A percentile compares a stretch with the other conserved stretches of the same genome.
These are phyloP conservation scores for Callyntrura sp. DNA, from an alignment of 2,888 invertebrate species.

Conservation along the genomic window DNA sequence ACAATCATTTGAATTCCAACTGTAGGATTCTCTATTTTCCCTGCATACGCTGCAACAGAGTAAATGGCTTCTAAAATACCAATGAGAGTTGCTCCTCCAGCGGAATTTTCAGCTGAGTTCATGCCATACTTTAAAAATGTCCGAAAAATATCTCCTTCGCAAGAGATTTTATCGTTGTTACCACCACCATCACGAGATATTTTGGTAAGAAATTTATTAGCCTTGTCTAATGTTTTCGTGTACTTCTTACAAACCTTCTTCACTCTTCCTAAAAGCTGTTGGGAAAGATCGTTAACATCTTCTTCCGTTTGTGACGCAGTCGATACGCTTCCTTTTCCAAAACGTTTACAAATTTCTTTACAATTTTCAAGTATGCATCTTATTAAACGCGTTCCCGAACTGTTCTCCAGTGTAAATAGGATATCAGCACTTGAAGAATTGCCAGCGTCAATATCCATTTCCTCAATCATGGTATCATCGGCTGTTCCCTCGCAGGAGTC, in stretches of 20 bases:
- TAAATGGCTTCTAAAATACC: constrained; percentile 59
- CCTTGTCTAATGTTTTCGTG: constrained; percentile 11
- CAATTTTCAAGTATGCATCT: constrained; percentile 7
- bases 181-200: background rate
- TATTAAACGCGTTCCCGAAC: constrained; percentile 50
- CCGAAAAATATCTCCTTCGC: constrained; percentile 69
- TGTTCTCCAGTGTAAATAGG: constrained; percentile 18
- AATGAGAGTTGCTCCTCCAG: constrained; percentile 45
- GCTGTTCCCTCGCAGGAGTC: too few relatives aligned
- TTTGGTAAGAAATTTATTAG: constrained; percentile 41
- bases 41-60: constrained; percentile 20
- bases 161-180: constrained; percentile 56
- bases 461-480: background rate
- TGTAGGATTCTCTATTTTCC: constrained; percentile 60
- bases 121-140: constrained; percentile 76
- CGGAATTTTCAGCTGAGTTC: constrained; percentile 56
- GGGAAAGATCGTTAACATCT: background rate
- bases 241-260: constrained; percentile 43
- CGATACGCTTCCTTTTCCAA: background rate
- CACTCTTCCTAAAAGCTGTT: constrained; percentile 39
- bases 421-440: background rate
- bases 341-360: constrained; percentile 59
- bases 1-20: constrained; percentile 80
- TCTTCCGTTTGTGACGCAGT: background rate
- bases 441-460: constrained; percentile 26